These are phyloP conservation scores for Poeciliopsis presidionis DNA, from an alignment of 2,797 vertebrate genomes.

Conservation along the genomic window DNA sequence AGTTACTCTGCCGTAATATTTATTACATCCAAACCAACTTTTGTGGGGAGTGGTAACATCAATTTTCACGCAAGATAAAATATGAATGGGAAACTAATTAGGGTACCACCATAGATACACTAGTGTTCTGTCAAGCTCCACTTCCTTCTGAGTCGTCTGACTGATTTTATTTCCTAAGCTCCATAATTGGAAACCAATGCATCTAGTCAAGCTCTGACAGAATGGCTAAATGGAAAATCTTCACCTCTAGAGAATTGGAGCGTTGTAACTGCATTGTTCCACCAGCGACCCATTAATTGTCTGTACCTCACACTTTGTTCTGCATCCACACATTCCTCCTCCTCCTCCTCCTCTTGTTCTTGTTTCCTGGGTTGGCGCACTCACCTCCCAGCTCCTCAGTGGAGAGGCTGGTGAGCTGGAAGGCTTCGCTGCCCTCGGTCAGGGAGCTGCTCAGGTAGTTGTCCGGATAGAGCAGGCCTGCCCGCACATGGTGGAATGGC, in stretches of 20 bases:
- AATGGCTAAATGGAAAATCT: constrained; percentile 58
- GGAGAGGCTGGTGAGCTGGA: constrained; percentile 93
- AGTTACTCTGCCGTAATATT: constrained; percentile 3
- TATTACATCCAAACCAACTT: background rate
- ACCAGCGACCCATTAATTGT: constrained; percentile 57
- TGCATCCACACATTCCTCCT: constrained; percentile 1
- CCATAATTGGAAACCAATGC: constrained; percentile 66
- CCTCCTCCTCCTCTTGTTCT: background rate
- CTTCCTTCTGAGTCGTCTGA: constrained; percentile 35
- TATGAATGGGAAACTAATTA: constrained; percentile 29
- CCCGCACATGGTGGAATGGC: constrained; percentile 97
- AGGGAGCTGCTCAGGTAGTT: constrained; percentile 94
- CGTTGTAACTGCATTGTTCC: constrained; percentile 57
- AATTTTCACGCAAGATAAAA: constrained; percentile 7
- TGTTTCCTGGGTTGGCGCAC: constrained; percentile 35
- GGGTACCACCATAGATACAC: constrained; percentile 20
- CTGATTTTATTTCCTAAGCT: constrained; percentile 54
- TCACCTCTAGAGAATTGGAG: constrained; percentile 44
- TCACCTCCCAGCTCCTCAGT: constrained; percentile 94
- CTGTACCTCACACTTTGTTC: constrained; percentile 43
- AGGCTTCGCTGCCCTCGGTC: constrained; percentile 89
- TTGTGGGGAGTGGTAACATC: background rate
- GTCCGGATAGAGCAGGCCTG: constrained; percentile 94
- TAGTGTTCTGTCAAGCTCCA: constrained; percentile 24
- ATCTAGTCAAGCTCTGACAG: constrained; percentile 53